These are phyloP conservation scores for honey bee (Apis mellifera) DNA, from an alignment of 1,140 invertebrate species.

Conservation along the genomic window DNA sequence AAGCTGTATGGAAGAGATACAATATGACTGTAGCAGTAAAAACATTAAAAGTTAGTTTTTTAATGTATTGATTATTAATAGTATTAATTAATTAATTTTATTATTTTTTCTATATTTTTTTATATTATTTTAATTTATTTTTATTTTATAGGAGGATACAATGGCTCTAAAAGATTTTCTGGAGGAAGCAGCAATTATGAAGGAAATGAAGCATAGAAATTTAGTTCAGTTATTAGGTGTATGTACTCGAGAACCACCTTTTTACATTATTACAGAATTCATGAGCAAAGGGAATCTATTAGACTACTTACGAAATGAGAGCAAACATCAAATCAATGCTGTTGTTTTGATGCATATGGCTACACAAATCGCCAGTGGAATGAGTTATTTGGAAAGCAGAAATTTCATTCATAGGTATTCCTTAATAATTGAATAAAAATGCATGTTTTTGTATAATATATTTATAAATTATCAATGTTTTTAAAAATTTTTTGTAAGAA, in stretches of 20 bases:
- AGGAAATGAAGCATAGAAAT: constrained; percentile 99
- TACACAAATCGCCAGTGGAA: constrained; percentile 98
- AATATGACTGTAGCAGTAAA: constrained; percentile 98
- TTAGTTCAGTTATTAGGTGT: constrained; percentile 97
- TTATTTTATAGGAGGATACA: constrained; percentile 91
- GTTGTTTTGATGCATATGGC: constrained; percentile 99
- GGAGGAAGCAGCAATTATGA: constrained; percentile 99
- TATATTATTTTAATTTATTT: not conserved
- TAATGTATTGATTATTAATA: not conserved
- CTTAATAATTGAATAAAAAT: constrained; percentile 5
- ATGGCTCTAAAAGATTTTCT: constrained; percentile 99
- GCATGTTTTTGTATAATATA: not conserved
- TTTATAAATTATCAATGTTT: not conserved
- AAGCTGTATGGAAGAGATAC: constrained; percentile 98
- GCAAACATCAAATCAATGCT: constrained; percentile 94
- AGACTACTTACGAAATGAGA: constrained; percentile 96
- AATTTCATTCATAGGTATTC: constrained; percentile 97
- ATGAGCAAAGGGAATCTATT: constrained; percentile 99
- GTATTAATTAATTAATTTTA: not conserved
- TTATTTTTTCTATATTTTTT: constrained; percentile 21
- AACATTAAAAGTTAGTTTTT: constrained; percentile 91
- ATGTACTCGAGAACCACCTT: constrained; percentile 98
- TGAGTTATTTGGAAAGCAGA: constrained; percentile 98
- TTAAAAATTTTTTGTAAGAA: not conserved
- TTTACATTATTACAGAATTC: constrained; percentile 99